Evolutionary conservation across 2,888 invertebrate genomes (phyloP), one percentile per base, ranked within the genome.

Genomic region (Caenorhabditis panamensis): DNA sequence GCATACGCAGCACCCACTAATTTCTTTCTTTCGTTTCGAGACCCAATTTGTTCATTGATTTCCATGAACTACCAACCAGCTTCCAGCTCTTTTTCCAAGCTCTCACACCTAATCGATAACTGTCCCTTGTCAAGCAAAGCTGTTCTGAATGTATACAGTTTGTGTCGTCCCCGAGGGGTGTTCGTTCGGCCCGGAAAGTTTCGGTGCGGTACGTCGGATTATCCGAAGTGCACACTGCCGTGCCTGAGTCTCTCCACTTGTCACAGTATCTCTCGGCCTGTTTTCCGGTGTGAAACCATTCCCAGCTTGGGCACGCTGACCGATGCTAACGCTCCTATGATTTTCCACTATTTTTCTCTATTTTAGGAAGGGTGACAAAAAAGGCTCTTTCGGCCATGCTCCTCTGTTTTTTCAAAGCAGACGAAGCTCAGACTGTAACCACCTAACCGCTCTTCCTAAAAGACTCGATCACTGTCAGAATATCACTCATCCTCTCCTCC

Each of bases 221-320:
- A 77, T 44, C 77, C 77, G 58, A 77, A 77, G 62, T 69, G 77
- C 77, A 77, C 77, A 77, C 77, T 69, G 47, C 22, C 22, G 61
- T 67, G 22, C 20, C 69, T 49, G 51, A 22, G 51, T 66, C 66
- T 66, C 75, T 58, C 37, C 53, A 9, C 36, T 37, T 59, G 49
- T 0, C 58, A 9, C 28, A 22, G 44, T 63, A 36, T 59, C 56
- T 72, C 53, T 13, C 24, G 49, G 49, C 56, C 59, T 47, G 36
- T 64, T 73, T 73, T 73, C 73, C 66, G 73, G 73, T 73, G 73
- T 73, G 73, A 73, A 73, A 73, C 58, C 58, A 20, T 47, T 47
- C 47, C 18, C 18, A 47, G 47, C 5, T 47, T 47, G 47, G 47
- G 3, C 47, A 47, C 18, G 47, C 41, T 41, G 3, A 9, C 2